phyloP scores from a whole-genome alignment of 2,113 vertebrate genomes.

The Dipodomys merriami region DNA sequence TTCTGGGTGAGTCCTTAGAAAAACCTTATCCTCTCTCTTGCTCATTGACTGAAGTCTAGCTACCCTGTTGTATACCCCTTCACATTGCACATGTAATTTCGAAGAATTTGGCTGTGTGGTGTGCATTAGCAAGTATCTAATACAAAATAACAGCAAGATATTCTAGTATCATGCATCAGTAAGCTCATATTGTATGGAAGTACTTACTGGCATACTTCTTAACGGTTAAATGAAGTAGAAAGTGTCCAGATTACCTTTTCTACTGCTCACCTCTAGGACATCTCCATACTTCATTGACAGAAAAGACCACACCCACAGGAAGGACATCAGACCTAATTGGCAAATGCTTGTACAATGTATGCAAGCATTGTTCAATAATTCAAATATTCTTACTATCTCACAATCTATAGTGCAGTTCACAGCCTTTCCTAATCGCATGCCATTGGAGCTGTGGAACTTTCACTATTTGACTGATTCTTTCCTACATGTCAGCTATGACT shows the following conservation, averaged over 20 bases:
- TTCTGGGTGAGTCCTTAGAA: slow-evolving; percentile 11
- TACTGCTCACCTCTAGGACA: background rate
- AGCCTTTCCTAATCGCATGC: background rate
- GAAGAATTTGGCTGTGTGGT: background rate
- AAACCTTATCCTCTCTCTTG: slow-evolving; percentile 25
- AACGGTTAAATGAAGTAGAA: background rate
- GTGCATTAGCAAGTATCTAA: background rate
- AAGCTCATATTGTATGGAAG: background rate
- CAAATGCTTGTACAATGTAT: background rate
- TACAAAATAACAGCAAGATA: background rate
- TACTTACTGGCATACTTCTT: slow-evolving; percentile 23
- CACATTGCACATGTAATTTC: background rate
- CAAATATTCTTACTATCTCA: background rate
- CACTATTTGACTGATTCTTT: background rate
- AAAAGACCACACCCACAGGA: background rate
- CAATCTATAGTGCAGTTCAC: background rate
- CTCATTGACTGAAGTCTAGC: background rate
- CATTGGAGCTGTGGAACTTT: background rate
- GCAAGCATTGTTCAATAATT: slow-evolving; percentile 20
- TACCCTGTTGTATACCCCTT: background rate
- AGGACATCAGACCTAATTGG: background rate
- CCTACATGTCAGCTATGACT: slow-evolving; percentile 18
- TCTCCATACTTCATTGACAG: background rate
- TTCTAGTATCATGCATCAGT: background rate
- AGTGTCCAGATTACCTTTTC: background rate